A percentile compares a stretch with the other conserved stretches of the same genome.
These are phyloP conservation scores for Sebastes itinus DNA, from an alignment of 2,797 vertebrate genomes.

Conservation along the genomic window DNA sequence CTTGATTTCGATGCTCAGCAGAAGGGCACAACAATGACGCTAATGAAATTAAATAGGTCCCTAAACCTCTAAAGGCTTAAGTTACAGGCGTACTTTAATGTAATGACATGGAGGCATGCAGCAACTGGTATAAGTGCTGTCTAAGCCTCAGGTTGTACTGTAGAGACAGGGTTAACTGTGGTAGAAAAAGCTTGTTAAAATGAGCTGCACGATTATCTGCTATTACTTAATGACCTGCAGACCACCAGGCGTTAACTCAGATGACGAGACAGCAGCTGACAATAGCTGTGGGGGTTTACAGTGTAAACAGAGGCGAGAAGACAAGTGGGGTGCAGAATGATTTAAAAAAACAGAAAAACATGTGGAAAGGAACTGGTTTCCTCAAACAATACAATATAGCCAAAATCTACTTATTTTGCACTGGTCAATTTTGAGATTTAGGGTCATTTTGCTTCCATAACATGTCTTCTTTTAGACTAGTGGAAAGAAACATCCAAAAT, in stretches of 20 bases:
- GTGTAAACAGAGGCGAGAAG: slow-evolving; percentile 3
- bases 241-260: neutral
- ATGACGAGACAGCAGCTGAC: slow-evolving; percentile 47
- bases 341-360: neutral
- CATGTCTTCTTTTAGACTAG: no score
- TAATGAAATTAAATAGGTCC: slow-evolving; percentile 53
- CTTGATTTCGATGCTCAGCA: slow-evolving; percentile 15
- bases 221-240: slow-evolving; percentile 30
- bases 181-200: slow-evolving; percentile 56
- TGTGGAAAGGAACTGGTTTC: neutral
- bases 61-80: slow-evolving; percentile 53
- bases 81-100: slow-evolving; percentile 39
- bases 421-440: no score
- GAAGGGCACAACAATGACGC: slow-evolving; percentile 5
- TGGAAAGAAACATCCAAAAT: no score
- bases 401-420: no score
- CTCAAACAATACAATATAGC: neutral
- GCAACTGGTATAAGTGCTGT: slow-evolving; percentile 37
- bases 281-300: slow-evolving; percentile 9
- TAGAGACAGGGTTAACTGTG: slow-evolving; percentile 19
- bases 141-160: slow-evolving; percentile 31
- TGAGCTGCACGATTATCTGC: slow-evolving; percentile 39
- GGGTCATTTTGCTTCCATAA: no score
- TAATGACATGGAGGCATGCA: slow-evolving; percentile 49
- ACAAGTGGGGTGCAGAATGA: neutral